Percentiles rank a stretch among this genome's conserved stretches.
Evolutionary conservation across 2,797 vertebrate species (phyloP).

Genomic region (Todus mexicanus): DNA sequence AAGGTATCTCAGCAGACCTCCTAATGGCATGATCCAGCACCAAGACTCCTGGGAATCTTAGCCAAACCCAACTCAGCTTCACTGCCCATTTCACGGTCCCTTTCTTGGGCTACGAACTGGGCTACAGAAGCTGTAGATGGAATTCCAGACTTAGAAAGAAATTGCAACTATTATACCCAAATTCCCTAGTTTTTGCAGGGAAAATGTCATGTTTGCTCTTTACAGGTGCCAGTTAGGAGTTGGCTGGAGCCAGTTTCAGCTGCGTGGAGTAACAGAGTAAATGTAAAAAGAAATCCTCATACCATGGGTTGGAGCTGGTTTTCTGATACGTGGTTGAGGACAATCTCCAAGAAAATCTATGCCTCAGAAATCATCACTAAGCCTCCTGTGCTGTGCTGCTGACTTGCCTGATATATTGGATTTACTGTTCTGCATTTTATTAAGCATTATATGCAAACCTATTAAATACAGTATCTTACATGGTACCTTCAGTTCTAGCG

Average conservation of each 20-base stretch:
- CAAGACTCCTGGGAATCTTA: background rate
- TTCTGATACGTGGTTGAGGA: background rate
- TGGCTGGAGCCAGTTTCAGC: background rate
- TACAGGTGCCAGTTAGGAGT: background rate
- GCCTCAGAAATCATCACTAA: background rate
- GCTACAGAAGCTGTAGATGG: background rate
- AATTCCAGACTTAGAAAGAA: background rate
- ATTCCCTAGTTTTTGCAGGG: background rate
- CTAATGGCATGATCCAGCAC: background rate
- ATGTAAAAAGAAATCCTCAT: background rate
- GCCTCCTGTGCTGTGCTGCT: background rate
- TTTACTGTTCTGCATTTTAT: background rate
- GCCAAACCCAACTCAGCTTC: too few species aligned
- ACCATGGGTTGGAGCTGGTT: background rate
- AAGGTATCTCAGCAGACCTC: background rate
- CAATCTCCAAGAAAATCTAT: background rate
- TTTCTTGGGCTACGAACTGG: background rate
- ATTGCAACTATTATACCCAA: background rate
- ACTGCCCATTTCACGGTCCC: background rate
- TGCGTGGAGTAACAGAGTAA: background rate
- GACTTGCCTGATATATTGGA: background rate
- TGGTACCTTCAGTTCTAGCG: background rate
- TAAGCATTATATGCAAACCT: background rate
- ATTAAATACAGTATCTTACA: background rate
- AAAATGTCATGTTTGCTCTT: background rate